Percentiles rank a stretch among this genome's conserved stretches.
Evolutionary conservation across 2,113 vertebrate genomes (phyloP).

Genomic region (Himantopus leucocephalus): DNA sequence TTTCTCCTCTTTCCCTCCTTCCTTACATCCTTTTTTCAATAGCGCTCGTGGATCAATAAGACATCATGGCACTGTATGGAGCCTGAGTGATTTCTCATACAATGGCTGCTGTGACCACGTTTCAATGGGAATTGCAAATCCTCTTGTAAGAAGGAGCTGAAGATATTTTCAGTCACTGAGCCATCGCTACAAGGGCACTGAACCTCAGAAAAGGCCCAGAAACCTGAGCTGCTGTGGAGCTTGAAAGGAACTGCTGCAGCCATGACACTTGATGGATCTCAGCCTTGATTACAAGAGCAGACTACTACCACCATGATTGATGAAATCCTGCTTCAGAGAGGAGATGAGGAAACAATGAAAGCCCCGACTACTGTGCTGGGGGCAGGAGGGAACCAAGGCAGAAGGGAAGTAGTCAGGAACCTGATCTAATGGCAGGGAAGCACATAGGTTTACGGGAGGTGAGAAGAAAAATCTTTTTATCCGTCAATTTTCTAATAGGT

Average conservation of each 20-base stretch:
- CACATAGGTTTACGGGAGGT: not conserved
- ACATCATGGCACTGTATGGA: not conserved
- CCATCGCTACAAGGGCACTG: not conserved
- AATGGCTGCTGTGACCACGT: conserved; percentile 26
- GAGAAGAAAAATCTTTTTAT: conserved; percentile 19
- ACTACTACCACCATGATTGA: conserved; percentile 40
- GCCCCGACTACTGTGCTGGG: not conserved
- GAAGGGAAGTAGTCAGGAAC: conserved; percentile 26
- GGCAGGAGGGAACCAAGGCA: conserved; percentile 11
- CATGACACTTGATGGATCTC: conserved; percentile 18
- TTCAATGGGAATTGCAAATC: conserved; percentile 55
- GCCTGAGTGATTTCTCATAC: conserved; percentile 47
- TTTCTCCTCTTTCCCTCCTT: conserved; percentile 16
- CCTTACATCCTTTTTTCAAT: conserved; percentile 10
- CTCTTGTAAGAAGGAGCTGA: not conserved
- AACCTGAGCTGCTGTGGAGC: conserved; percentile 12
- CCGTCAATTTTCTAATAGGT: conserved; percentile 2
- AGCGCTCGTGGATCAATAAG: conserved; percentile 42
- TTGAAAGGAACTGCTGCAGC: conserved; percentile 24
- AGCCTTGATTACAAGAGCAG: conserved; percentile 25
- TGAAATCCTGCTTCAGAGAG: conserved; percentile 13
- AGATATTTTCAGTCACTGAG: not conserved
- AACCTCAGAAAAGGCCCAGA: conserved; percentile 22
- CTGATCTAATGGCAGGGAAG: not conserved
- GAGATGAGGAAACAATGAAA: conserved; percentile 41